phyloP scores from a whole-genome alignment of 2,113 vertebrate species.

The Melanotaenia duboulayi region DNA sequence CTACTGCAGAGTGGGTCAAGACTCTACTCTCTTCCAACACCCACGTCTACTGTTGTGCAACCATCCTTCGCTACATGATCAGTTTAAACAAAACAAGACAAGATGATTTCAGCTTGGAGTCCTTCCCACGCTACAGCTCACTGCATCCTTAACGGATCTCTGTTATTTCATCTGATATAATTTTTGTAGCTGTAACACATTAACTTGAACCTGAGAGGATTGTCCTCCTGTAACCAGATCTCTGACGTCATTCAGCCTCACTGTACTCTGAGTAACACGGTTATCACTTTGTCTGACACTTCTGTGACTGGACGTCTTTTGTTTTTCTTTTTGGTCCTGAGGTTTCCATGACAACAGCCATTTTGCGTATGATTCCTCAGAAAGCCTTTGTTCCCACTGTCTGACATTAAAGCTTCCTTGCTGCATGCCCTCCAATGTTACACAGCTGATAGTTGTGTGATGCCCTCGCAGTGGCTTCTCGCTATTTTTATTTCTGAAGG shows the following conservation, averaged over 20 bases:
- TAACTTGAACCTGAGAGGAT: constrained; percentile 8
- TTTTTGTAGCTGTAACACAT: not conserved
- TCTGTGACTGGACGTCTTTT: constrained; percentile 40
- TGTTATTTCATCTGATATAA: not conserved
- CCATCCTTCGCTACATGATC: constrained; percentile 33
- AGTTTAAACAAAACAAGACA: constrained; percentile 33
- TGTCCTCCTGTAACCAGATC: constrained; percentile 9
- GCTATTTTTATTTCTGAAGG: constrained; percentile 64
- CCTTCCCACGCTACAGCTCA: constrained; percentile 12
- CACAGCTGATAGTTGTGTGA: constrained; percentile 38
- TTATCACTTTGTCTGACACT: constrained; percentile 40
- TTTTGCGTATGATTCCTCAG: constrained; percentile 31
- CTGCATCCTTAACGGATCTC: not conserved
- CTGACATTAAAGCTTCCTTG: constrained; percentile 51
- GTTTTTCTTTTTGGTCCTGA: constrained; percentile 47
- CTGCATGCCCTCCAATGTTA: constrained; percentile 52
- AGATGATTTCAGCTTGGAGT: constrained; percentile 11
- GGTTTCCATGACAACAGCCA: constrained; percentile 48
- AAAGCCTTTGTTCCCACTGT: constrained; percentile 54
- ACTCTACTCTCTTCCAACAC: constrained; percentile 32
- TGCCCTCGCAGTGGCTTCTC: constrained; percentile 19
- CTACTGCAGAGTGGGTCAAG: constrained; percentile 55
- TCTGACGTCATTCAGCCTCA: not conserved
- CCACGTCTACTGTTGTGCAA: constrained; percentile 66
- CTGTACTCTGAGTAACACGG: not conserved